Evolutionary conservation across 2,113 vertebrate species (phyloP).

Genomic region (Psittacula cyanocephala): DNA sequence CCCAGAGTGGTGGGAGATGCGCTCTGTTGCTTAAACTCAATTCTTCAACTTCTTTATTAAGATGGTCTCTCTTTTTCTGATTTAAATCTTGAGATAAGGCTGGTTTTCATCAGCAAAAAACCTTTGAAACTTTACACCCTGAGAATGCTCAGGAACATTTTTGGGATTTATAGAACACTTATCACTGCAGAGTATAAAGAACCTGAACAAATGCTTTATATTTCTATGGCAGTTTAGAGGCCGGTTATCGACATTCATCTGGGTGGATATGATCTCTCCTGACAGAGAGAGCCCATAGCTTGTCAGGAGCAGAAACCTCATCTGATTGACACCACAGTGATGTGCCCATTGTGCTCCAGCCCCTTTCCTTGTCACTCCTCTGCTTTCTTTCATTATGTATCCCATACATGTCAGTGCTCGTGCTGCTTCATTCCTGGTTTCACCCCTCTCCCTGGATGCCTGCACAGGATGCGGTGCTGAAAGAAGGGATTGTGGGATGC

Average conservation of each 20-base stretch:
- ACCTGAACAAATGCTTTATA: neutral
- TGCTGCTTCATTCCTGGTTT: neutral
- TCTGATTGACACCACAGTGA: fast-evolving
- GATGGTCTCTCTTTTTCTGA: neutral
- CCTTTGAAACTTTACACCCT: neutral
- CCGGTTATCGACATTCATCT: neutral
- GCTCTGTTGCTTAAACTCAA: neutral
- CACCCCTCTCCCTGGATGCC: neutral
- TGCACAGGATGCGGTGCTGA: fast-evolving
- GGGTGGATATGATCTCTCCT: neutral
- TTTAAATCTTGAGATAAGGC: neutral
- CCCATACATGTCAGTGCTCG: neutral
- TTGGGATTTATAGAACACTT: neutral
- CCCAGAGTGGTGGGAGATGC: neutral
- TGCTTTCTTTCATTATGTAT: fast-evolving
- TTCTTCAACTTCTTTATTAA: neutral
- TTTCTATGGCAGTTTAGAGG: neutral
- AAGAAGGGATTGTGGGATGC: neutral
- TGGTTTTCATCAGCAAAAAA: neutral
- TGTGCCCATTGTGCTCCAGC: neutral
- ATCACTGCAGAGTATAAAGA: neutral
- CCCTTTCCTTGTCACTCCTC: fast-evolving
- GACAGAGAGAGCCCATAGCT: neutral
- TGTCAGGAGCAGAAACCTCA: neutral
- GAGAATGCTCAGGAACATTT: slow-evolving; percentile 12